Evolutionary conservation across 2,113 vertebrate species (phyloP), one percentile per base, ranked within the genome.

Genomic region (Microcebus lehilahytsara): DNA sequence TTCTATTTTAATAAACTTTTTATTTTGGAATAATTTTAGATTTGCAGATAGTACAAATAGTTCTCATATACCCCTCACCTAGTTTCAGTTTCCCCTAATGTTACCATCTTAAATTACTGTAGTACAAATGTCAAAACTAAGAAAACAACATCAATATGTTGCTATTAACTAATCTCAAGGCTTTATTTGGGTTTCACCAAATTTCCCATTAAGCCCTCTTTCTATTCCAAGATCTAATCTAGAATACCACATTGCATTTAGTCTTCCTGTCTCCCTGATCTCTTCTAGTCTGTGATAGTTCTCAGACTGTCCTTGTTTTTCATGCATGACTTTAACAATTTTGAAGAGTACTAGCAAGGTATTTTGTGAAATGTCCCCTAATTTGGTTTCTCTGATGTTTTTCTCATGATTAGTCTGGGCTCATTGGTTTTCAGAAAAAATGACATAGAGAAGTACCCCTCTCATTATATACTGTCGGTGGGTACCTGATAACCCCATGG

Each of bases 21-120:
- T 22, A 16, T 67, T 80, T 64, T 67, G 64, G n/a, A 93, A 88
- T 79, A 91, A 89, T 79, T 79, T 88, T 85, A 51, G 60, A 89
- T 84, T 96, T 74, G 9, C 37, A 84, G 62, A 69, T 78, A 78
- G 11, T 20, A 56, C 89, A 80, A 27, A 81, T 27, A 32, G 34
- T 78, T 90, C 7, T 12, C 1, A 34, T n/a, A 71, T 12, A 81
- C 3, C 25, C 27, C 30, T 77, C 66, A 72, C 37, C 16, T 9
- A 75, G 25, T 86, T 80, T 93, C 17, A 72, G 71, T 85, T 85
- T 89, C 17, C 32, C 17, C 13, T 40, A n/a, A 34, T 42, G 40
- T 42, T 84, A 72, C 25, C 4, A 64, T 78, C 56, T 72, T 64
- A 84, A 12, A 3, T 66, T 78, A 60, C 40, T 85, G 77, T 5